Evolutionary conservation across 2,888 invertebrate genomes (phyloP), one percentile per base, ranked within the genome.

Genomic region (Alloplasta piceator): DNA sequence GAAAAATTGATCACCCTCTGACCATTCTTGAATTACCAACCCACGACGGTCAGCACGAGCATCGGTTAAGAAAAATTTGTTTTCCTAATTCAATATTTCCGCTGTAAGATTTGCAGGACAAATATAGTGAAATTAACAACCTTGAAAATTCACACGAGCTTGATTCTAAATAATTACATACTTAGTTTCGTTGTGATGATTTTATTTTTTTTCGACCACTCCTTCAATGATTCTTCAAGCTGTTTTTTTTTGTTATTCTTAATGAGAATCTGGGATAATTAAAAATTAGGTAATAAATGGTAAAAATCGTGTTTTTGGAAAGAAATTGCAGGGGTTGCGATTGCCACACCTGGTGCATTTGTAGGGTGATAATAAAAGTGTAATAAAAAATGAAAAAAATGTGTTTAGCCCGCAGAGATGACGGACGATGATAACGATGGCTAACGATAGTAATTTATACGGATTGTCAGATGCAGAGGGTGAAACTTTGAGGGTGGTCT

Each of bases 361-460:
- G 43, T 43, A 10, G 6, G 26, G 26, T 26, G 6, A 39, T 39
- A 60, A 60, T 39, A n/a, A 6, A 60, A 6, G 26, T 26, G 39
- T n/a, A 12, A 26, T 60, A 39, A 39, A 39, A 39, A 39, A 43
- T 43, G 2, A 26, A 46, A 46, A 36, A 58, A 39, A 36, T 9
- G 3, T 9, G 6, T 9, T 70, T 12, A 10, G 12, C 5, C 9
- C n/a, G 63, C 5, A 70, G 14, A 36, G 63, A 72, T 56, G 6
- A 26, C 36, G 55, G 63, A 16, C 6, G 55, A 72, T 72, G 36
- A 14, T 14, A 4, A 26, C 39, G 39, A 5, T 56, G 46, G 16
- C 38, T 12, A 58, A 14, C 55, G 61, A 12, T 46, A 5, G 12
- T 12, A 41, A 9, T 6, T 1, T 14, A 52, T 16, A 63, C 56